Evolutionary conservation across 2,797 vertebrate genomes (phyloP).

Genomic region (Podargus strigoides): DNA sequence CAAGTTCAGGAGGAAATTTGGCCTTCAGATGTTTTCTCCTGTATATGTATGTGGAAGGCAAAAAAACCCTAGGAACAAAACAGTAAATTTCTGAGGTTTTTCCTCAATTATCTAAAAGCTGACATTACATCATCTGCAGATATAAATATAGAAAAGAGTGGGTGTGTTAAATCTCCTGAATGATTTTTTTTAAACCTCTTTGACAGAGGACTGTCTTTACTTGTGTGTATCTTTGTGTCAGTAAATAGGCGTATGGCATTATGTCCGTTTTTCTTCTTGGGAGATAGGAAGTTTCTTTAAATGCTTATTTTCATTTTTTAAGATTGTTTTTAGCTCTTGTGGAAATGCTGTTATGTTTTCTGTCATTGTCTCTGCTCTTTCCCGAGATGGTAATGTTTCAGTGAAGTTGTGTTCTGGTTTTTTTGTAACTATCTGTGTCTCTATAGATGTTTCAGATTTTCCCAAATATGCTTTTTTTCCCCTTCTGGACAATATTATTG

Average conservation of each 20-base stretch:
- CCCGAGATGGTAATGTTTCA: background rate
- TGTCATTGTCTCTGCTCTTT: background rate
- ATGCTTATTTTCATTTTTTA: background rate
- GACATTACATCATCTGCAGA: conserved; percentile 26
- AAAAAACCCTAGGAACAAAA: background rate
- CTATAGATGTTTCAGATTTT: background rate
- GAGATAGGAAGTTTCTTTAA: background rate
- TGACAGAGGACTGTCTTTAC: background rate
- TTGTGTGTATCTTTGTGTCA: background rate
- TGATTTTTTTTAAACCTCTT: conserved; percentile 13
- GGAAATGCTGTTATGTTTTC: background rate
- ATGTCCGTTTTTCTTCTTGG: background rate
- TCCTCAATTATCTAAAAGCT: conserved; percentile 1
- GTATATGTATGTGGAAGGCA: background rate
- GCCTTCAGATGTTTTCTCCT: background rate
- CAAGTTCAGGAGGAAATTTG: background rate
- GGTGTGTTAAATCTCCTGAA: conserved; percentile 9
- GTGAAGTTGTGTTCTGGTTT: background rate
- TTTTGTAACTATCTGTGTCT: background rate
- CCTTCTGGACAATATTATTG: background rate
- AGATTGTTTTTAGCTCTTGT: background rate
- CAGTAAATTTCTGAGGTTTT: background rate
- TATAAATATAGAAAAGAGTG: conserved; percentile 47
- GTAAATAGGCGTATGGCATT: background rate
- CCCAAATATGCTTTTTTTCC: accelerated